phyloP scores from a whole-genome alignment of 2,888 invertebrate species.

The Heliconius charithonia region DNA sequence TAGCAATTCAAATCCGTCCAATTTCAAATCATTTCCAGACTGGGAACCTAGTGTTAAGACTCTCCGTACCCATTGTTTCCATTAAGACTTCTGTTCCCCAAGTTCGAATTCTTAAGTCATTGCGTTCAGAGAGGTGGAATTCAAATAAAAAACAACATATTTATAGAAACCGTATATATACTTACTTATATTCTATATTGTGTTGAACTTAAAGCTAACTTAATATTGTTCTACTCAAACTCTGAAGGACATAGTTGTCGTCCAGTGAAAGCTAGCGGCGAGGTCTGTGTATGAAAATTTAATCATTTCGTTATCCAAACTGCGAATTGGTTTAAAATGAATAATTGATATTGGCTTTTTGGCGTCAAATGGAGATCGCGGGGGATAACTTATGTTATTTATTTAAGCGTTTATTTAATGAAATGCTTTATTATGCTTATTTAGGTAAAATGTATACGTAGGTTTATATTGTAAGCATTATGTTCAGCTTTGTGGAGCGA shows the following conservation, averaged over 20 bases:
- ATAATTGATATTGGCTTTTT: constrained; percentile 24
- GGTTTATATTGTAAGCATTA: background rate
- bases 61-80: no score
- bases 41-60: no score
- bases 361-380: constrained; percentile 9
- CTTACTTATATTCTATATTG: no score
- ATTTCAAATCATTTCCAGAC: no score
- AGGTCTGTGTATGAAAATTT: constrained; percentile 24
- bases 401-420: background rate
- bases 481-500: no score
- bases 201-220: background rate
- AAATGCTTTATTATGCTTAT: background rate
- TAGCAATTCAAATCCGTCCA: no score
- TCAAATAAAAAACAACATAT: no score
- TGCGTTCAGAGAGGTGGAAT: no score
- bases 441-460: background rate
- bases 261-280: background rate
- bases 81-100: no score
- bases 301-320: constrained; percentile 24
- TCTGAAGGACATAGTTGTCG: background rate
- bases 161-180: no score
- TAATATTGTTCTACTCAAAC: constrained; percentile 1
- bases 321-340: constrained; percentile 23
- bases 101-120: no score
- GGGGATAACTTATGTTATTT: constrained; percentile 15